Base-by-base conservation (phyloP, 2,113 vertebrate genomes). In the Pterocles burchelli region DNA sequence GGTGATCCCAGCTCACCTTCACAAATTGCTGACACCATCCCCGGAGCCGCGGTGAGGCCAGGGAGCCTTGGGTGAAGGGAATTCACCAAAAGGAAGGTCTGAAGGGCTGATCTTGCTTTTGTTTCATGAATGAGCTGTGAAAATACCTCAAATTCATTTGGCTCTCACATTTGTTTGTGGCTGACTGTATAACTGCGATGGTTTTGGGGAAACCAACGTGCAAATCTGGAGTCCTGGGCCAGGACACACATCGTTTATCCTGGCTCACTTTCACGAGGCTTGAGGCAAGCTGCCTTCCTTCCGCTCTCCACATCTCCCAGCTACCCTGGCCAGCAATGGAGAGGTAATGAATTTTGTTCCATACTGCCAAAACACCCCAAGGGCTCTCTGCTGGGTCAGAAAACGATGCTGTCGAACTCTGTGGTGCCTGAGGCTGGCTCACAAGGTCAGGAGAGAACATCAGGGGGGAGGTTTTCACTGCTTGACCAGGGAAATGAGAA, bases 11-110 rank as follows among this genome's bases (percentile, higher is more conserved):
- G n/a, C 3, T 38, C 33, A n/a, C 33, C 10, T 31, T 62, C 76
- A 79, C 14, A 61, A 17, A 52, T 17, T 8, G 8, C 38, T 61
- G 45, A 5, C 22, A 31, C n/a, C 8, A 3, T 9, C 45, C 19
- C 62, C 1, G 4, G 11, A 19, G 58, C 18, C 34, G 25, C 11
- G 36, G 51, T 11, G 21, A 34, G 43, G 22, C 0, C 0, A 75
- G 15, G 26, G 17, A 75, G 34, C 18, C n/a, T 24, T 66, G 31
- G 41, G 25, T 3, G 1, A 79, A 43, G 33, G n/a, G n/a, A 45
- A 34, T 48, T 61, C n/a, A 25, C 26, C 17, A 34, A 31, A 52
- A 83, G 3, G 9, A 71, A 58, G 41, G 9, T 38, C 1, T 62
- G 43, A 62, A 57, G 22, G 20, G 22, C 46, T 36, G 58, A 75